phyloP scores from a whole-genome alignment of 2,888 invertebrate species.

The Sericinus montela region DNA sequence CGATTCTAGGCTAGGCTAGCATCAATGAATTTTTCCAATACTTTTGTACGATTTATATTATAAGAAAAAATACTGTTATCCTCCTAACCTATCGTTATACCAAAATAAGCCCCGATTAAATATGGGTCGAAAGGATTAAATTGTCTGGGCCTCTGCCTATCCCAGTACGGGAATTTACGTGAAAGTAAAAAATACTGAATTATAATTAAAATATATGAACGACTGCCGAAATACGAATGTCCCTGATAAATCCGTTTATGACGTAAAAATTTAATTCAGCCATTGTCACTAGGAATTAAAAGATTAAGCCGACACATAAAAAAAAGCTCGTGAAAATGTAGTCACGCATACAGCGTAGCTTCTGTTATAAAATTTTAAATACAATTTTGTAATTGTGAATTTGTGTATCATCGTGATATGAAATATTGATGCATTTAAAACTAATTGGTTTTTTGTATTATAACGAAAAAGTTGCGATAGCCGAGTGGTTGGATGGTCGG shows the following conservation, averaged over 20 bases:
- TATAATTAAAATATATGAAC: constrained; percentile 2
- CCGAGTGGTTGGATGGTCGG: too few relatives aligned
- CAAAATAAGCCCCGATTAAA: too few relatives aligned
- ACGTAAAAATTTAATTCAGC: constrained; percentile 4
- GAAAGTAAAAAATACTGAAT: background rate
- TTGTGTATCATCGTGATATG: constrained; percentile 1
- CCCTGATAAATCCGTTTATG: background rate
- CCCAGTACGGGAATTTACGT: too few relatives aligned
- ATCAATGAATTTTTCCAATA: too few relatives aligned
- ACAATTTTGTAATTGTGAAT: constrained; percentile 9
- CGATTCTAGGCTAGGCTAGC: too few relatives aligned
- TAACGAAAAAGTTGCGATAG: too few relatives aligned
- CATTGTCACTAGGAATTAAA: constrained; percentile 18
- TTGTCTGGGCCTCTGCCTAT: too few relatives aligned
- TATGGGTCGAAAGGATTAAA: too few relatives aligned
- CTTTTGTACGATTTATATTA: too few relatives aligned
- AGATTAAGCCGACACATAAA: constrained; percentile 13
- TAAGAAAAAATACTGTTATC: too few relatives aligned
- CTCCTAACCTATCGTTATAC: too few relatives aligned
- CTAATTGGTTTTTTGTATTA: constrained; percentile 1
- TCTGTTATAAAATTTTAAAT: constrained; percentile 10
- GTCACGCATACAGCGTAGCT: background rate
- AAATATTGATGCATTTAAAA: constrained; percentile 3
- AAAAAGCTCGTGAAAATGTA: background rate
- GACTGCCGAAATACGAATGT: constrained; percentile 2